Evolutionary conservation across 2,797 vertebrate species (phyloP).

Genomic region (Fistularia commersonii): DNA sequence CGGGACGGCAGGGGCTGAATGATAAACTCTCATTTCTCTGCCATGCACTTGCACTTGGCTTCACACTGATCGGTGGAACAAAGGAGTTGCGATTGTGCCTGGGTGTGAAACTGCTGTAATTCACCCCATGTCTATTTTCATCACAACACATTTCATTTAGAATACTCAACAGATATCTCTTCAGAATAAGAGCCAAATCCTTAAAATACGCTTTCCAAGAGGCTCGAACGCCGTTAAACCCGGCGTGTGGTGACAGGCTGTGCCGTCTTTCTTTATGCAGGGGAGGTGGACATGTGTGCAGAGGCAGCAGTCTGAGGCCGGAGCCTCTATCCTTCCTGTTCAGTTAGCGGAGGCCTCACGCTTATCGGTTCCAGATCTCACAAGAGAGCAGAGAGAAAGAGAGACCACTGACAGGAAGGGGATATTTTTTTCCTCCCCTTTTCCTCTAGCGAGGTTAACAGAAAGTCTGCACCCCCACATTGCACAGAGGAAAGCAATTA

Average conservation of each 20-base stretch:
- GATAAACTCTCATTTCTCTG: not conserved
- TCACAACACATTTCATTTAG: slow-evolving; percentile 20
- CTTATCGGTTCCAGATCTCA: slow-evolving; percentile 72
- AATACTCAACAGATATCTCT: slow-evolving; percentile 23
- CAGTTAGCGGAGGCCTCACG: slow-evolving; percentile 57
- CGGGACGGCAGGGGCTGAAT: no score
- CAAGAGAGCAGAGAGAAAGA: slow-evolving; percentile 64
- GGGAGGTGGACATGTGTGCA: slow-evolving; percentile 69
- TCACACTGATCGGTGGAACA: slow-evolving; percentile 29
- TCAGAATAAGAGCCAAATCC: slow-evolving; percentile 16
- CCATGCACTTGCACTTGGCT: slow-evolving; percentile 47
- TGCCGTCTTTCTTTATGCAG: slow-evolving; percentile 50
- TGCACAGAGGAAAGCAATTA: slow-evolving; percentile 68
- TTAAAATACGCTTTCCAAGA: slow-evolving; percentile 38
- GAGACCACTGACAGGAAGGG: slow-evolving; percentile 72
- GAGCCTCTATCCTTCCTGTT: slow-evolving; percentile 72
- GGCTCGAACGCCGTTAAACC: slow-evolving; percentile 38
- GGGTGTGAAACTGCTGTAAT: slow-evolving; percentile 20
- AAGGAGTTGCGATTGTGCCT: slow-evolving; percentile 28
- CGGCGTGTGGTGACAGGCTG: slow-evolving; percentile 43
- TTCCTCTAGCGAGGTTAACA: slow-evolving; percentile 61
- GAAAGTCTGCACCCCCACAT: slow-evolving; percentile 65
- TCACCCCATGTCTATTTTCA: slow-evolving; percentile 11
- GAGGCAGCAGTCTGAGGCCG: slow-evolving; percentile 47
- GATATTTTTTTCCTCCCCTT: slow-evolving; percentile 30